A percentile compares a stretch with the other conserved stretches of the same genome.
phyloP scores from a whole-genome alignment of 2,888 invertebrate genomes.

The Ophion costatus region DNA sequence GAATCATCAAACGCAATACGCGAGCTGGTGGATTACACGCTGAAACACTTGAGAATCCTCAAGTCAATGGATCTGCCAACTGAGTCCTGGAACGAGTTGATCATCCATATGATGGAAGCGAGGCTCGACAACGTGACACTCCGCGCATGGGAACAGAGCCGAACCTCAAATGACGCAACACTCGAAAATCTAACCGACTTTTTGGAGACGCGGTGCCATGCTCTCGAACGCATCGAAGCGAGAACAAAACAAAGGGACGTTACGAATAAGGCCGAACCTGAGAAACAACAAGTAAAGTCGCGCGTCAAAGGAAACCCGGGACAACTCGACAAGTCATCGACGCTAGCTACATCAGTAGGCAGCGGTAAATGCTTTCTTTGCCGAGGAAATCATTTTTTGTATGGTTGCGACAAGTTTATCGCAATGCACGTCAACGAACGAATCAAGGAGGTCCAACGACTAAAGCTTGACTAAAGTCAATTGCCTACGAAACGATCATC shows the following conservation, averaged over 20 bases:
- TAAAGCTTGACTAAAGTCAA: constrained; percentile 49
- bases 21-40: constrained; percentile 55
- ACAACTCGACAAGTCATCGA: constrained; percentile 1
- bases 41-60: constrained; percentile 62
- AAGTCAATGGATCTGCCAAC: constrained; percentile 54
- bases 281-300: constrained; percentile 4
- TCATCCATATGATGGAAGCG: constrained; percentile 60
- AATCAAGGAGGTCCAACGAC: constrained; percentile 30
- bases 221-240: not conserved
- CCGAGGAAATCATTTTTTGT: constrained; percentile 55
- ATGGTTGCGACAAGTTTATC: constrained; percentile 50
- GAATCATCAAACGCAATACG: constrained; percentile 62
- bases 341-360: not conserved
- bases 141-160: constrained; percentile 59
- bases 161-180: not conserved
- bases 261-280: not conserved
- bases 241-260: constrained; percentile 7
- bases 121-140: constrained; percentile 60
- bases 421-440: constrained; percentile 42
- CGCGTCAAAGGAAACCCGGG: not conserved
- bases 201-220: not conserved
- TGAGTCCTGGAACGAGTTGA: constrained; percentile 61
- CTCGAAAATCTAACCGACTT: not conserved
- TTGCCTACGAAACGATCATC: constrained; percentile 52
- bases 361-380: constrained; percentile 46